These are phyloP conservation scores for Heliconius cydno DNA, from an alignment of 2,888 invertebrate species.

Conservation along the genomic window DNA sequence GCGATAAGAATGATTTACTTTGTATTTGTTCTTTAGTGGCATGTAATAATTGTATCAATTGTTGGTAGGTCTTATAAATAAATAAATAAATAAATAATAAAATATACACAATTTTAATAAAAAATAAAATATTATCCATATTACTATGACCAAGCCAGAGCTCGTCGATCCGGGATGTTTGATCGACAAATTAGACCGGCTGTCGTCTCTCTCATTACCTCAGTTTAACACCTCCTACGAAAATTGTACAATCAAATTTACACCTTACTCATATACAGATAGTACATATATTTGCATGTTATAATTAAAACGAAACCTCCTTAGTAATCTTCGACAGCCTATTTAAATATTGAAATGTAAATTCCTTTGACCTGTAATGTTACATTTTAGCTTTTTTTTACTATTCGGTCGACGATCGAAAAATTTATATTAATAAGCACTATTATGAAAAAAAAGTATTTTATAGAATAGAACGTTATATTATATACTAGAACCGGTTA, in stretches of 20 bases:
- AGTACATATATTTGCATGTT: constrained; percentile 34
- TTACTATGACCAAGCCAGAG: constrained; percentile 49
- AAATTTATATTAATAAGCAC: background rate
- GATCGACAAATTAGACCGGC: constrained; percentile 65
- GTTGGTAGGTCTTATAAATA: no score
- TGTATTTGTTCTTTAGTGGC: no score
- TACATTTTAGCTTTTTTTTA: constrained; percentile 23
- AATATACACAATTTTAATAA: background rate
- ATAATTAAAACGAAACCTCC: background rate
- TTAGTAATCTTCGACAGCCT: constrained; percentile 26
- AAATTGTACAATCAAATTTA: constrained; percentile 41
- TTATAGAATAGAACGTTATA: no score
- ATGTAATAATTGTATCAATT: no score
- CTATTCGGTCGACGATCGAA: background rate
- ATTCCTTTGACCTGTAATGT: constrained; percentile 29
- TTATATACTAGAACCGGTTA: no score
- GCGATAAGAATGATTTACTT: no score
- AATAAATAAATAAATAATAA: background rate
- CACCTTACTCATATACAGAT: constrained; percentile 26
- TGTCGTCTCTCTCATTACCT: constrained; percentile 63
- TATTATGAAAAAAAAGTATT: background rate
- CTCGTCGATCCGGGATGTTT: constrained; percentile 75
- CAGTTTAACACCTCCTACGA: constrained; percentile 65
- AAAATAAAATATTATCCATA: constrained; percentile 21
- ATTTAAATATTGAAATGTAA: constrained; percentile 37